These are phyloP conservation scores for Silurus asotus DNA, from an alignment of 2,113 vertebrate genomes.

Conservation along the genomic window DNA sequence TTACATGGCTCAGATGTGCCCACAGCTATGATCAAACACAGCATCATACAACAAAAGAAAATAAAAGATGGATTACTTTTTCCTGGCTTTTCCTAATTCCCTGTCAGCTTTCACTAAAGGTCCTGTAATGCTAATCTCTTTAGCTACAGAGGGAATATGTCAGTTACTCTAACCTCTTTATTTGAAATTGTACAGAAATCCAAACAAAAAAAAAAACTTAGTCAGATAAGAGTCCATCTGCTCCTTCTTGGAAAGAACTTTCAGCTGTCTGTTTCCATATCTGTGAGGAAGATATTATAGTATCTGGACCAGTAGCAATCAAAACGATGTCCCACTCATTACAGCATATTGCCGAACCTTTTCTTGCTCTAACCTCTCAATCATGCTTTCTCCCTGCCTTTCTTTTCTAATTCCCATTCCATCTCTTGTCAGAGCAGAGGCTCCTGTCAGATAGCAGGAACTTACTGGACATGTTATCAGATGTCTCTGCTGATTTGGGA, in stretches of 20 bases:
- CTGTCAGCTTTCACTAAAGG: conserved; percentile 80
- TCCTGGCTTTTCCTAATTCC: conserved; percentile 77
- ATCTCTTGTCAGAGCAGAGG: conserved; percentile 70
- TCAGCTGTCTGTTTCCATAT: conserved; percentile 62
- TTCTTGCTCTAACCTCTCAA: conserved; percentile 45
- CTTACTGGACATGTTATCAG: conserved; percentile 86
- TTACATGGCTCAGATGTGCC: conserved; percentile 50
- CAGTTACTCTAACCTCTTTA: conserved; percentile 78
- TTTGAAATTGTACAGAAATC: conserved; percentile 75
- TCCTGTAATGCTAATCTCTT: conserved; percentile 77
- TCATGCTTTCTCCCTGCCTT: conserved; percentile 21
- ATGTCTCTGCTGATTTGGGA: conserved; percentile 78
- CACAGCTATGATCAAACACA: conserved; percentile 55
- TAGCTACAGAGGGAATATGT: conserved; percentile 75
- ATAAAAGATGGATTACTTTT: conserved; percentile 80
- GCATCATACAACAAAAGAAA: conserved; percentile 56
- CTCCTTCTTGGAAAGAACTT: conserved; percentile 68
- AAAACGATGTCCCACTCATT: conserved; percentile 54
- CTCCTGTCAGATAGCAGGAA: conserved; percentile 84
- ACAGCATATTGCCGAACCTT: conserved; percentile 47
- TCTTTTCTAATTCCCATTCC: conserved; percentile 39
- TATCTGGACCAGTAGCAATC: conserved; percentile 47
- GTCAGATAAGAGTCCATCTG: conserved; percentile 76
- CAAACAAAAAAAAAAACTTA: conserved; percentile 71
- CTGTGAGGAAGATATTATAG: conserved; percentile 41